Base-by-base conservation (phyloP, 2,888 invertebrate species). In the Cephonodes hylas region DNA sequence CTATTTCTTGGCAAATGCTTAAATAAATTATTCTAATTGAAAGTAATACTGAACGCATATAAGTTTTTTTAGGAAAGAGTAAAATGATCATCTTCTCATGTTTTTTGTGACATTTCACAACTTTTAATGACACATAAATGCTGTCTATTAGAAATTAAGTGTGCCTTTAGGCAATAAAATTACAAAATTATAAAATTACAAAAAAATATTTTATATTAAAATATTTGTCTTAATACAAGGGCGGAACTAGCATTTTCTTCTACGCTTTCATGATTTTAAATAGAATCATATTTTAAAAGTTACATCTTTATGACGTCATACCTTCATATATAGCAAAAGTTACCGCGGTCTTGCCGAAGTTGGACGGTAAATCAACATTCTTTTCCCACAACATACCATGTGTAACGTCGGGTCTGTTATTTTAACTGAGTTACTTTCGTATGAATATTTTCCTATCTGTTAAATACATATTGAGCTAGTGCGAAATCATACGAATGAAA, bases 361-460 rank as follows among this genome's bases (percentile, higher is more conserved):
- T 77, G 38, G 42, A 64, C 72, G 66, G 67, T 76, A 76, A 72
- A 76, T 76, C 71, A 76, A 69, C 70, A 68, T 73, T 67, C 48
- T 58, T 59, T 66, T 62, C 63, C 65, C 69, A 68, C 71, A 67
- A 69, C 66, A 63, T 67, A 67, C 67, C 68, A 18, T 13, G 63
- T 71, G 68, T 56, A 65, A 68, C 63, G 65, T 53, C 62, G 56
- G 57, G 63, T 64, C 63, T 66, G 67, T 72, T 71, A 65, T 67
- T 72, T 72, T 65, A 23, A 15, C n/a, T 3, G 13, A 42, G 23
- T 58, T 42, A 58, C 42, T 42, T 23, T 13, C 23, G 4, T 58
- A 42, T 23, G 7, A 42, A 25, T 58, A 25, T 15, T n/a, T 27
- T 25, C 7, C 10, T 38, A n/a, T 38, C n/a, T 4, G 38, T n/a